phyloP scores from a whole-genome alignment of 2,888 invertebrate genomes.

The Nephrotoma guestfalica region DNA sequence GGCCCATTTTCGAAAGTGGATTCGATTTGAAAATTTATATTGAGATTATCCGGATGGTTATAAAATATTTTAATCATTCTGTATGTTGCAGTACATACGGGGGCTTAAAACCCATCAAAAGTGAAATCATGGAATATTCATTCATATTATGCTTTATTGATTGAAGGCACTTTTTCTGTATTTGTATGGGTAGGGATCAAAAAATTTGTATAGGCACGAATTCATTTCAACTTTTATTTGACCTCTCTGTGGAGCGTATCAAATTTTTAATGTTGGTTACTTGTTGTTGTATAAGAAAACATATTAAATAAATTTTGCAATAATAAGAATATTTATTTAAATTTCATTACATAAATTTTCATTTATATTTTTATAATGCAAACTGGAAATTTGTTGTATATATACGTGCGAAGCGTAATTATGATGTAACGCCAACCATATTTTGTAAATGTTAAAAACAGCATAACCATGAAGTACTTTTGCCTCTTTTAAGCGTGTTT shows the following conservation, averaged over 20 bases:
- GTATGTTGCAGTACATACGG: not conserved
- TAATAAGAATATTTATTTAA: not conserved
- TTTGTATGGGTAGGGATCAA: not conserved
- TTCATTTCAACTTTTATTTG: not conserved
- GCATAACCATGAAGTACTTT: not conserved
- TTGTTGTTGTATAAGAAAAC: not conserved
- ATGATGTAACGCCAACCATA: not conserved
- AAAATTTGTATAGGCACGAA: not conserved
- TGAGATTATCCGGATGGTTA: not conserved
- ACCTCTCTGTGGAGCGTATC: not conserved
- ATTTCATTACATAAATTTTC: not conserved
- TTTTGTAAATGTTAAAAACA: not conserved
- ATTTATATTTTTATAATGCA: not conserved
- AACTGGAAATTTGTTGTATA: not conserved
- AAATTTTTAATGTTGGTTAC: not conserved
- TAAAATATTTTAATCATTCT: not conserved
- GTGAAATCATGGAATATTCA: not conserved
- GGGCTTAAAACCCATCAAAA: not conserved
- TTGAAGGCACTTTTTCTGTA: not conserved
- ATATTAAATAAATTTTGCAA: not conserved
- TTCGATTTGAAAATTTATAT: not conserved
- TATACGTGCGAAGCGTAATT: not conserved
- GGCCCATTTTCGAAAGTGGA: not conserved
- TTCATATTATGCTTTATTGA: not conserved
- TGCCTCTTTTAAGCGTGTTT: not conserved